phyloP scores from a whole-genome alignment of 2,113 vertebrate species.

The Zosterops lateralis region DNA sequence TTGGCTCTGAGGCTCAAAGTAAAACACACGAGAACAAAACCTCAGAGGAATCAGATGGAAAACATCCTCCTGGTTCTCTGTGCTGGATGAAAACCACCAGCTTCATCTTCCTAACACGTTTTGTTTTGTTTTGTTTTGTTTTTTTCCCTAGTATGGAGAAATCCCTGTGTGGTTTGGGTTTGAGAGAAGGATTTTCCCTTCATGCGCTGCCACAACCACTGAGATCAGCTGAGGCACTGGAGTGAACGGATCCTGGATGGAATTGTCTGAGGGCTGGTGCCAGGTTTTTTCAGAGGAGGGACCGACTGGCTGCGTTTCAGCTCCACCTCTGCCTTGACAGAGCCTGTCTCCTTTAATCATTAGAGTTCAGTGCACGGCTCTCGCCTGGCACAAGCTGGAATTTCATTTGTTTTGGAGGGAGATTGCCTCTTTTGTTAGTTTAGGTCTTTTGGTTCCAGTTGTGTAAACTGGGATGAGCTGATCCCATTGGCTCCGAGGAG shows the following conservation, averaged over 20 bases:
- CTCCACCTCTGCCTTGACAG: constrained; percentile 58
- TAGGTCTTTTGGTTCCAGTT: constrained; percentile 44
- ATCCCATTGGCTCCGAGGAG: neutral
- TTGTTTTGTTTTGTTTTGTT: neutral
- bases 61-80: neutral
- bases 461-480: neutral
- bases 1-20: neutral
- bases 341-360: constrained; percentile 65
- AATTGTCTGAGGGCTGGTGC: constrained; percentile 57
- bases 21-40: neutral
- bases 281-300: constrained; percentile 44
- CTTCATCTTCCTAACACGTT: neutral
- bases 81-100: neutral
- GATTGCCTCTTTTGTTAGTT: constrained; percentile 45
- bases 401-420: constrained; percentile 47
- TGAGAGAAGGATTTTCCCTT: constrained; percentile 56
- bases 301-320: constrained; percentile 32
- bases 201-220: constrained; percentile 59
- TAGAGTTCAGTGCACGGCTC: constrained; percentile 55
- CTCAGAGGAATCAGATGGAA: neutral
- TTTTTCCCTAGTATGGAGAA: neutral
- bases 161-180: constrained; percentile 45
- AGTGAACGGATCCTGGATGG: constrained; percentile 44
- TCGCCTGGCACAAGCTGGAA: neutral
- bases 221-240: constrained; percentile 55